These are phyloP conservation scores for Zaprionus nigranus DNA, from an alignment of 1,140 invertebrate genomes.

Conservation along the genomic window DNA sequence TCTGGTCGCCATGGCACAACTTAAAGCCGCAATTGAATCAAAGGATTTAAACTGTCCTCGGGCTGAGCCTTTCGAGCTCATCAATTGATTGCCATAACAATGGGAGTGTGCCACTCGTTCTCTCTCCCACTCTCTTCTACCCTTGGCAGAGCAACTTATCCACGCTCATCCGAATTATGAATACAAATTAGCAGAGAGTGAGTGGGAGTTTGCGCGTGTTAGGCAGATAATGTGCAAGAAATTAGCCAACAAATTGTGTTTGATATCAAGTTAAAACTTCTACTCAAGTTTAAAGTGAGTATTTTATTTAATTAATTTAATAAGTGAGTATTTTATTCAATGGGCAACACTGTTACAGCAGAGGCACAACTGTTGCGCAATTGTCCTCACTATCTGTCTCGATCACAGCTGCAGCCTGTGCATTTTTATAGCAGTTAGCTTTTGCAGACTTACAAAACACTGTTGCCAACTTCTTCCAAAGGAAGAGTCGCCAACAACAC, in stretches of 20 bases:
- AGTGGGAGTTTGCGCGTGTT: background rate
- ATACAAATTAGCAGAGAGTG: conserved; percentile 18
- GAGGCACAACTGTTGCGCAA: too few species aligned
- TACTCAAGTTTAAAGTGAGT: background rate
- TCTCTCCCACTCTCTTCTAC: background rate
- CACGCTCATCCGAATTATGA: conserved; percentile 28
- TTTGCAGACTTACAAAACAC: too few species aligned
- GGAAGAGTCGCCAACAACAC: too few species aligned
- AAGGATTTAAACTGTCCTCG: conserved; percentile 22
- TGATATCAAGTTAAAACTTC: background rate
- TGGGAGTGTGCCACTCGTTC: background rate
- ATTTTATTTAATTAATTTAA: too few species aligned
- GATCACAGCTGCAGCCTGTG: too few species aligned
- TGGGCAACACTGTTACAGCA: too few species aligned
- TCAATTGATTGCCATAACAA: conserved; percentile 14
- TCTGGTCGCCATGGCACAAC: conserved; percentile 28
- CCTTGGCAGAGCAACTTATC: background rate
- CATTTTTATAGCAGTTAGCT: too few species aligned
- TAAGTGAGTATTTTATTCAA: too few species aligned
- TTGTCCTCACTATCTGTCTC: too few species aligned
- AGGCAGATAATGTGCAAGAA: conserved; percentile 51
- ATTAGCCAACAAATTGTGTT: conserved; percentile 68
- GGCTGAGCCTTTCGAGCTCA: conserved; percentile 6
- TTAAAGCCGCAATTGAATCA: conserved; percentile 46
- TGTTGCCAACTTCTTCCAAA: too few species aligned